Percentiles rank a stretch among this genome's conserved stretches.
These are phyloP conservation scores for Pteromalus puparum DNA, from an alignment of 1,140 invertebrate genomes.

Conservation along the genomic window DNA sequence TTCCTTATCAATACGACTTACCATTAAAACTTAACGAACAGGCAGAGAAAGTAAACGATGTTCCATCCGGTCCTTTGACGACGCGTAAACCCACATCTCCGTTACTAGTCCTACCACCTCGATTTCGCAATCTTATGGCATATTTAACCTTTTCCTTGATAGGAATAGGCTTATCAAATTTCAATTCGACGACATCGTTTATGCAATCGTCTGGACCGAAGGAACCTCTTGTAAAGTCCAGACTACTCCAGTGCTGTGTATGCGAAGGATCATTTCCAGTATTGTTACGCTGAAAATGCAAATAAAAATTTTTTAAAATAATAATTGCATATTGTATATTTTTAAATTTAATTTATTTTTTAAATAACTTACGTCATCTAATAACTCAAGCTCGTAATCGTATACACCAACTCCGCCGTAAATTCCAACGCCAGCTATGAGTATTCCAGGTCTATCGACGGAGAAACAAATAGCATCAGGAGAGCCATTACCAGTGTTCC, in stretches of 20 bases:
- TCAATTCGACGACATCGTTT: constrained; percentile 89
- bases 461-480: constrained; percentile 97
- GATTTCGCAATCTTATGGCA: constrained; percentile 91
- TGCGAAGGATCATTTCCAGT: constrained; percentile 76
- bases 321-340: not conserved
- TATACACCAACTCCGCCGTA: constrained; percentile 92
- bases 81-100: constrained; percentile 92
- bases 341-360: not conserved
- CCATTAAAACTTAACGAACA: constrained; percentile 96
- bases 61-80: constrained; percentile 94
- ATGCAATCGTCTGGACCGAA: constrained; percentile 87
- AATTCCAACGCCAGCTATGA: constrained; percentile 91
- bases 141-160: constrained; percentile 95
- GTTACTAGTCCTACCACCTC: constrained; percentile 94
- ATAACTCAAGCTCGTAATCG: constrained; percentile 93
- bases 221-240: constrained; percentile 83
- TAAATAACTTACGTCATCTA: constrained; percentile 82
- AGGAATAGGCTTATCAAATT: constrained; percentile 91
- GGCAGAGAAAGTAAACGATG: constrained; percentile 92
- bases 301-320: constrained; percentile 36
- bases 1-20: constrained; percentile 63
- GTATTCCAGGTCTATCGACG: constrained; percentile 92
- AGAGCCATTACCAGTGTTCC: constrained; percentile 98
- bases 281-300: constrained; percentile 69
- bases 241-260: constrained; percentile 83